These are phyloP conservation scores for Listrodromus nycthemerus DNA, from an alignment of 2,888 invertebrate genomes.

Conservation along the genomic window DNA sequence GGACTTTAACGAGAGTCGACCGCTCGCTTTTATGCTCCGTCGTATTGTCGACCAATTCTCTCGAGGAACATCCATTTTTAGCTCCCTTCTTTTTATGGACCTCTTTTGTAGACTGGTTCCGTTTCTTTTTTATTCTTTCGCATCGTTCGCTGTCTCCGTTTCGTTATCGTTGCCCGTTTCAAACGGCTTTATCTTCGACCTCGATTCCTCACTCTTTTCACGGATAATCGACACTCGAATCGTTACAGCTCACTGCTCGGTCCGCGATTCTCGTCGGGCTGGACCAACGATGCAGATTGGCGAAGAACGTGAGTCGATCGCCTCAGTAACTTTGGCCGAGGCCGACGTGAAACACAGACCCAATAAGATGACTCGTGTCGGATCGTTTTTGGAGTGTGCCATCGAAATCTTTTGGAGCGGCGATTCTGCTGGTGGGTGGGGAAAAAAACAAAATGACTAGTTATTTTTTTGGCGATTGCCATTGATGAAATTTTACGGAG, in stretches of 20 bases:
- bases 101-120: background rate
- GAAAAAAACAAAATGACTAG: background rate
- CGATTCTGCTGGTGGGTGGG: too few species aligned
- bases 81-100: slow-evolving; percentile 8
- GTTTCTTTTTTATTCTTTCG: background rate
- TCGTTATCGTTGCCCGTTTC: background rate
- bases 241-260: background rate
- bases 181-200: background rate
- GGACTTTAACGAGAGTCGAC: slow-evolving; percentile 50
- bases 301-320: background rate
- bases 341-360: too few species aligned
- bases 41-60: slow-evolving; percentile 51
- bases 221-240: background rate
- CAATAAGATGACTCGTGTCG: too few species aligned
- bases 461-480: background rate
- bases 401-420: too few species aligned
- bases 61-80: background rate
- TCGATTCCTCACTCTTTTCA: background rate
- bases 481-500: background rate
- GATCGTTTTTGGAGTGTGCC: too few species aligned
- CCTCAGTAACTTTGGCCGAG: background rate
- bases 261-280: background rate
- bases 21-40: slow-evolving; percentile 17
- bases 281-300: background rate
- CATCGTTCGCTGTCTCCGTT: background rate